These are phyloP conservation scores for Alouatta caraya DNA, from an alignment of 2,797 vertebrate genomes.

Conservation along the genomic window DNA sequence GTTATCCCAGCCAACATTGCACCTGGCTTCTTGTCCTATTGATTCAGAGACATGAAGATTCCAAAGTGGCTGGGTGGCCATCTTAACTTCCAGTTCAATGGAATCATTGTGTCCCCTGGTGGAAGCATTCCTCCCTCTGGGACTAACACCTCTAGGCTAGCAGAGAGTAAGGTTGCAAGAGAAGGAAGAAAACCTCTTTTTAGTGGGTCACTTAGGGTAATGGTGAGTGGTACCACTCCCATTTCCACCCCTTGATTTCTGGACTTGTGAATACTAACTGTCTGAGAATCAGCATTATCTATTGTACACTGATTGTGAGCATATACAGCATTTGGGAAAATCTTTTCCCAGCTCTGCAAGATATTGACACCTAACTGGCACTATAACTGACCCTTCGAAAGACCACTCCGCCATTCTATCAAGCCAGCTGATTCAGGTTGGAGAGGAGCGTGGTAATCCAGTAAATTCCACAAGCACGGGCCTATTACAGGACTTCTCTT, in stretches of 20 bases:
- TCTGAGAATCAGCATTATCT: background rate
- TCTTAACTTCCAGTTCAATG: background rate
- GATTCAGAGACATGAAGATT: background rate
- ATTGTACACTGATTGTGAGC: background rate
- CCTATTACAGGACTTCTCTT: background rate
- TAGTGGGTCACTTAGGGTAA: background rate
- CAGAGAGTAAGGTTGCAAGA: background rate
- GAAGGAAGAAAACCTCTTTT: background rate
- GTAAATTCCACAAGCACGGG: background rate
- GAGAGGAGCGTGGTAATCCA: background rate
- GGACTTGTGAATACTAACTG: background rate
- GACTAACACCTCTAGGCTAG: background rate
- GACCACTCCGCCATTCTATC: background rate
- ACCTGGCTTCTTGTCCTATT: background rate
- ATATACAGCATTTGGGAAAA: slow-evolving; percentile 6
- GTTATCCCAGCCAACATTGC: background rate
- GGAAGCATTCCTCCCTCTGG: background rate
- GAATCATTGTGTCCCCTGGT: background rate
- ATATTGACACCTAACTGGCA: background rate
- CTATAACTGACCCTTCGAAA: background rate
- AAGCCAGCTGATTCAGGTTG: background rate
- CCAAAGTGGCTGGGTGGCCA: background rate
- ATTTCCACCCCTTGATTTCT: background rate
- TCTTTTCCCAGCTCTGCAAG: background rate
- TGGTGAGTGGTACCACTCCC: background rate